A percentile compares a stretch with the other conserved stretches of the same genome.
These are phyloP conservation scores for Drosophila neonasuta DNA, from an alignment of 2,888 invertebrate species.

Conservation along the genomic window DNA sequence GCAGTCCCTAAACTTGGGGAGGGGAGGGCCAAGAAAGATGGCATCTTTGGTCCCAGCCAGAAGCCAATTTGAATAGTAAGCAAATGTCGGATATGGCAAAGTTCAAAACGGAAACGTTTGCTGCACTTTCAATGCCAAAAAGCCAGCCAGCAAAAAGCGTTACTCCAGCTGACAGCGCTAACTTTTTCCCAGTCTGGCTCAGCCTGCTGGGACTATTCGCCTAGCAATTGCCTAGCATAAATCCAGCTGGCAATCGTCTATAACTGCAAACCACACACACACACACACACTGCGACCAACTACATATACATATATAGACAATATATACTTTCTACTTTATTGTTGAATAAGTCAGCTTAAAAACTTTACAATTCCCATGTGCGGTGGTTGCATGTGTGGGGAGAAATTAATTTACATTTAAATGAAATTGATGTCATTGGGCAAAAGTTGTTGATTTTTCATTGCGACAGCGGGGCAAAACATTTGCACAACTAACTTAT, in stretches of 20 bases:
- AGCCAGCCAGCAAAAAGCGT: conserved; percentile 29
- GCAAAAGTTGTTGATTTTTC: conserved; percentile 49
- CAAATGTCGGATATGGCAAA: conserved; percentile 68
- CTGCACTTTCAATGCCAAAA: conserved; percentile 64
- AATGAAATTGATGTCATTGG: conserved; percentile 56
- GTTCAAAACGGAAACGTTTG: conserved; percentile 71
- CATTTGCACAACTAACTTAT: conserved; percentile 46
- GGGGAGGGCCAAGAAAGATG: conserved; percentile 46
- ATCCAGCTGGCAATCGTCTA: conserved; percentile 50
- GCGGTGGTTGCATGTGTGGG: conserved; percentile 24
- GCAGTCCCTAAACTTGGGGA: conserved; percentile 19
- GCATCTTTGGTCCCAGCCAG: conserved; percentile 16
- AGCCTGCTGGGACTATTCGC: neutral
- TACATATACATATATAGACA: conserved; percentile 32
- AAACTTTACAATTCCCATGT: conserved; percentile 43
- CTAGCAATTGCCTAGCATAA: conserved; percentile 23
- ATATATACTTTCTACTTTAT: conserved; percentile 11
- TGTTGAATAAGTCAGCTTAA: conserved; percentile 59
- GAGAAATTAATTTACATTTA: conserved; percentile 68
- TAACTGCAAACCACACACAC: conserved; percentile 40
- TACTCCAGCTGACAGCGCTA: conserved; percentile 34
- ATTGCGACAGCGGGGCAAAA: conserved; percentile 24
- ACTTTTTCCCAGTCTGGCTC: conserved; percentile 29
- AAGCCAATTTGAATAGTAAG: conserved; percentile 69
- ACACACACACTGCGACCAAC: conserved; percentile 18